phyloP scores from a whole-genome alignment of 1,140 invertebrate species.

The Drosophila nikananu region DNA sequence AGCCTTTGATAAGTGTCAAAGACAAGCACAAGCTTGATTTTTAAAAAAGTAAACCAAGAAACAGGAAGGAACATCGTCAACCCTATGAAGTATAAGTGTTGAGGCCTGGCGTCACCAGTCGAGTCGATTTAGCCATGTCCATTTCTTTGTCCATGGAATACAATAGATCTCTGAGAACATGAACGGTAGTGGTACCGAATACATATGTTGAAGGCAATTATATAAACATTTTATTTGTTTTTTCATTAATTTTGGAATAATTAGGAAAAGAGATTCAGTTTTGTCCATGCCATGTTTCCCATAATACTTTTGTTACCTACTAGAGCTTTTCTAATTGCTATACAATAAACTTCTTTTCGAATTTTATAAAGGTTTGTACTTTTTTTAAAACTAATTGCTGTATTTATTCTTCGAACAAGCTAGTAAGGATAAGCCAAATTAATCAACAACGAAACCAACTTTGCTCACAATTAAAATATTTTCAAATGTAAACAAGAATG shows the following conservation, averaged over 20 bases:
- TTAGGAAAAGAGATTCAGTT: too few species aligned
- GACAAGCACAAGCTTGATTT: background rate
- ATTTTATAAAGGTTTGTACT: background rate
- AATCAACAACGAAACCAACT: background rate
- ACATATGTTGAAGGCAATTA: background rate
- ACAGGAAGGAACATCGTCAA: background rate
- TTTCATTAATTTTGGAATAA: too few species aligned
- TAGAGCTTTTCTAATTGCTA: background rate
- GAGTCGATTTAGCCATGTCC: background rate
- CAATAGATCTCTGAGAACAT: background rate
- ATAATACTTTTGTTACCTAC: too few species aligned
- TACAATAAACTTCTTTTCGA: background rate
- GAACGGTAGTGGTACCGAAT: background rate
- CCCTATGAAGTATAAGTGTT: too few species aligned
- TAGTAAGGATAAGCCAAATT: background rate
- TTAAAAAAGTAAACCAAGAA: background rate
- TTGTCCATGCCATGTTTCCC: too few species aligned
- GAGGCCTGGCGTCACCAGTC: too few species aligned
- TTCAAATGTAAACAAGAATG: constrained; percentile 9
- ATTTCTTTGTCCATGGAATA: background rate
- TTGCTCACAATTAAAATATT: background rate
- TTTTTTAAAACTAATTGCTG: background rate
- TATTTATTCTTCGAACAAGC: background rate
- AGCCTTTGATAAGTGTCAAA: background rate
- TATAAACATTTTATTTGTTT: background rate